Conservation (phyloP, 2,113 vertebrate species). For the Myotis davidii region DNA sequence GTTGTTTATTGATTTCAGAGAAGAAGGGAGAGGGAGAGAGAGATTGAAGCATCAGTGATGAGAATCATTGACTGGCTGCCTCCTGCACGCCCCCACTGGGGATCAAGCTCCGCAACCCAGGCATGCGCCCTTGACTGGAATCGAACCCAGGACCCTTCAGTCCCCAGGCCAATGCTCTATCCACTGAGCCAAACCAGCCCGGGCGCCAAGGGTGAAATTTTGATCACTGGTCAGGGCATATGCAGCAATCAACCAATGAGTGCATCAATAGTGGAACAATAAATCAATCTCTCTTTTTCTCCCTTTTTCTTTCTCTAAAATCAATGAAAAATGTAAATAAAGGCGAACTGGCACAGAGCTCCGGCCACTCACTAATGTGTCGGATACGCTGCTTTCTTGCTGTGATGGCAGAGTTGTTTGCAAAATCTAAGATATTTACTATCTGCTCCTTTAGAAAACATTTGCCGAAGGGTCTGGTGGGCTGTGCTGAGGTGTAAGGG, state of each 20-base stretch:
- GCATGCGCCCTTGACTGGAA: too few species aligned
- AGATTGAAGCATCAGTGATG: too few species aligned
- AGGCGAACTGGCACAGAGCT: background rate
- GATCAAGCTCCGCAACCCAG: too few species aligned
- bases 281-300: background rate
- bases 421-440: background rate
- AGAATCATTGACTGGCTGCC: too few species aligned
- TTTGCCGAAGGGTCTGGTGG: background rate
- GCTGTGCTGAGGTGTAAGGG: background rate
- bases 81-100: too few species aligned
- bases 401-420: background rate
- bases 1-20: too few species aligned
- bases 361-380: fast-evolving
- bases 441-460: background rate
- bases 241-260: background rate
- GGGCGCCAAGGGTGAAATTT: too few species aligned
- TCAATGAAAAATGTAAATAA: background rate
- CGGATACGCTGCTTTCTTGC: background rate
- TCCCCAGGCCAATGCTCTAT: too few species aligned
- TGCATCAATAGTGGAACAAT: background rate
- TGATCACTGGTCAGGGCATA: background rate
- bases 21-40: too few species aligned
- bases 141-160: too few species aligned
- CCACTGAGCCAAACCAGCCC: too few species aligned
- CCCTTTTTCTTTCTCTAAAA: background rate